These are phyloP conservation scores for Phoxinus dragarum DNA, from an alignment of 2,797 vertebrate species.

Conservation along the genomic window DNA sequence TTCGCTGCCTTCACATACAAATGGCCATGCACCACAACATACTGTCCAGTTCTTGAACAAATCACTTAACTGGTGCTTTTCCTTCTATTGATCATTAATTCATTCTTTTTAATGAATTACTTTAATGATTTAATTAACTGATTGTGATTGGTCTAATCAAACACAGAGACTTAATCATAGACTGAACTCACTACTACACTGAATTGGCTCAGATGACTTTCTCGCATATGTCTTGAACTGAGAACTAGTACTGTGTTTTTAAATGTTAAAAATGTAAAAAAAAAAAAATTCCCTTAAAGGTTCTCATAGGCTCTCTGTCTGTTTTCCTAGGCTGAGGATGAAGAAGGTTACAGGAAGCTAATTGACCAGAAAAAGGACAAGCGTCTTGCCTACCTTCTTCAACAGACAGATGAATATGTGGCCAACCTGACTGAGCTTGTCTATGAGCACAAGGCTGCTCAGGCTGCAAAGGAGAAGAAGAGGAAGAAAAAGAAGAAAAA, in stretches of 20 bases:
- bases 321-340: slow-evolving; percentile 89
- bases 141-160: neutral
- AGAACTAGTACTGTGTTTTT: neutral
- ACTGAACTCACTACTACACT: neutral
- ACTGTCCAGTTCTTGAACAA: neutral
- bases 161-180: neutral
- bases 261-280: neutral
- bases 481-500: slow-evolving; percentile 94
- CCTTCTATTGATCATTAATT: neutral
- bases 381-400: slow-evolving; percentile 93
- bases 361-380: slow-evolving; percentile 99
- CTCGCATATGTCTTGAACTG: neutral
- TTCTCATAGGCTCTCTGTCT: neutral
- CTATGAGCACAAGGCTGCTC: slow-evolving; percentile 96
- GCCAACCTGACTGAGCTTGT: slow-evolving; percentile 94
- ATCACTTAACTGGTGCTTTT: neutral
- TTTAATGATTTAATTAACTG: neutral
- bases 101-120: neutral
- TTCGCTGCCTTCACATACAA: neutral
- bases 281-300: neutral
- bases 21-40: too few relatives aligned
- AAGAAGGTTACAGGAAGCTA: slow-evolving; percentile 96
- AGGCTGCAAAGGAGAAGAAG: slow-evolving; percentile 98
- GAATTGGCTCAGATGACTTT: neutral
- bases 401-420: slow-evolving; percentile 97